phyloP scores from a whole-genome alignment of 2,888 invertebrate species.

The Eristalis intricaria region DNA sequence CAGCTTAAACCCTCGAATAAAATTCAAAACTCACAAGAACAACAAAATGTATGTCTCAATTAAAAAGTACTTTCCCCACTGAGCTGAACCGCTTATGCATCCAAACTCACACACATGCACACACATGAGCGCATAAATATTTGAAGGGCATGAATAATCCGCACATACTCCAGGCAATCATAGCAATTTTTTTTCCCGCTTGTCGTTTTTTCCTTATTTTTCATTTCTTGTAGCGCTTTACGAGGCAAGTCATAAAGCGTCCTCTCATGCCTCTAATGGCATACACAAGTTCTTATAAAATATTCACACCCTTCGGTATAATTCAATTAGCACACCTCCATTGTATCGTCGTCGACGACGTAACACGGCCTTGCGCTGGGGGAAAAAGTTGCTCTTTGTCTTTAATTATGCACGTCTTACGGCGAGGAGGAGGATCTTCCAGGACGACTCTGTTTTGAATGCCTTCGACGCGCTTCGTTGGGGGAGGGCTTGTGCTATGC shows the following conservation, averaged over 20 bases:
- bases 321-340: constrained; percentile 12
- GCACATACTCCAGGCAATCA: background rate
- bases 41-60: background rate
- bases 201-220: background rate
- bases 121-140: background rate
- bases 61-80: background rate
- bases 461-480: background rate
- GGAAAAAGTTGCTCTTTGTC: background rate
- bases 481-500: background rate
- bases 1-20: background rate
- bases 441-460: background rate
- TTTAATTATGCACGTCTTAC: background rate
- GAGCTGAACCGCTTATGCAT: background rate
- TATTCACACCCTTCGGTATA: constrained; percentile 7
- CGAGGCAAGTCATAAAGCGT: background rate
- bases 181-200: background rate
- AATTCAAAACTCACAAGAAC: background rate
- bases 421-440: background rate
- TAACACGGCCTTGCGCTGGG: background rate
- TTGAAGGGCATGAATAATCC: background rate
- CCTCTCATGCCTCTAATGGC: background rate
- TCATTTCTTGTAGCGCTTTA: background rate
- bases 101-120: background rate
- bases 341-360: background rate
- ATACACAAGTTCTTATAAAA: constrained; percentile 2